Conservation (phyloP, 2,888 invertebrate genomes). For the Drosophila buzzatii region DNA sequence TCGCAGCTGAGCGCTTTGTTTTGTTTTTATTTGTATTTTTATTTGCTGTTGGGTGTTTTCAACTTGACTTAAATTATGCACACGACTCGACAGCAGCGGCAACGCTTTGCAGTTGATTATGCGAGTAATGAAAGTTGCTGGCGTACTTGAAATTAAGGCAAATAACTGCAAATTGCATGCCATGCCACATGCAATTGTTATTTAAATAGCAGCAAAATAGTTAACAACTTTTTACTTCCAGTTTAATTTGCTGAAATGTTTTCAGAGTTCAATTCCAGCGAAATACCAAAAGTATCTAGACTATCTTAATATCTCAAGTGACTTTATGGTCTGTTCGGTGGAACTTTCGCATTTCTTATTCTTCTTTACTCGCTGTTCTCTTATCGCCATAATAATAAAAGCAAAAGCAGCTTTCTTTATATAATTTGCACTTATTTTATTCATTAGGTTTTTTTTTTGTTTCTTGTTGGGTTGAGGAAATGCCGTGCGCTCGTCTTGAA, state of each 20-base stretch:
- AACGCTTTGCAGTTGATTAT: constrained; percentile 38
- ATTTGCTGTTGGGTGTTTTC: constrained; percentile 14
- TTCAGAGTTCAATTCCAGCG: not conserved
- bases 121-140: constrained; percentile 44
- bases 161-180: constrained; percentile 42
- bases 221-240: not conserved
- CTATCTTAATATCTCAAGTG: not conserved
- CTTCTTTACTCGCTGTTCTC: too few relatives aligned
- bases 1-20: constrained; percentile 31
- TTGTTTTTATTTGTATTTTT: constrained; percentile 15
- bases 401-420: not conserved
- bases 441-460: not conserved
- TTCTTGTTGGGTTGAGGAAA: constrained; percentile 4
- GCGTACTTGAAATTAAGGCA: constrained; percentile 35
- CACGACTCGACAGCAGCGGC: constrained; percentile 31
- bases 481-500: constrained; percentile 33
- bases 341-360: not conserved
- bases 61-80: constrained; percentile 52
- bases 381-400: not conserved
- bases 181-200: constrained; percentile 19
- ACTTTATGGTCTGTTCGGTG: not conserved
- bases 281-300: not conserved
- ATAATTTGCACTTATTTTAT: not conserved
- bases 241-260: not conserved
- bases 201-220: constrained; percentile 16